Evolutionary conservation across 2,113 vertebrate genomes (phyloP).

Genomic region (Nycticebus coucang): DNA sequence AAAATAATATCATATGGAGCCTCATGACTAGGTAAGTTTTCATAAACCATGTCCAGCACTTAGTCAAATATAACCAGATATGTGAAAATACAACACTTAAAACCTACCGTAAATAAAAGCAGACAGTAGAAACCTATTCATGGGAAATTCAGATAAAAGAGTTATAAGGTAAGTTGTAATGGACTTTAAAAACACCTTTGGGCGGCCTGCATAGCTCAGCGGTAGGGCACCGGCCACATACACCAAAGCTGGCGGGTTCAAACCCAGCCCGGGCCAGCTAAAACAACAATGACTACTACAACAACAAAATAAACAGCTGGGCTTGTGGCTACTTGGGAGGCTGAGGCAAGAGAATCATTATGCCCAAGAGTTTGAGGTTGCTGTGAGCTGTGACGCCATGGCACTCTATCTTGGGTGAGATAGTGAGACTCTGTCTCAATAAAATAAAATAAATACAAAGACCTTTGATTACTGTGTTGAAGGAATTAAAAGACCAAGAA

Average conservation of each 20-base stretch:
- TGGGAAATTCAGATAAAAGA: neutral
- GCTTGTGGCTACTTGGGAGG: no score
- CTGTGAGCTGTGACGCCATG: no score
- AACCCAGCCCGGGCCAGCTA: no score
- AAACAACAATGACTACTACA: no score
- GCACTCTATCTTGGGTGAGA: no score
- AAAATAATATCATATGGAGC: neutral
- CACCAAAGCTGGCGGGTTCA: no score
- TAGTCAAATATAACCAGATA: neutral
- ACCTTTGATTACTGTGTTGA: neutral
- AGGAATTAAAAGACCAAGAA: neutral
- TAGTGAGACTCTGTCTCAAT: no score
- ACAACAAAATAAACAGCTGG: no score
- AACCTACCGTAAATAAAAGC: neutral
- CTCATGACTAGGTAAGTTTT: neutral
- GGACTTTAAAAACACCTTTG: slow-evolving; percentile 1
- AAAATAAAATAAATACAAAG: neutral
- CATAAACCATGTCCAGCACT: neutral
- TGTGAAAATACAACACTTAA: neutral
- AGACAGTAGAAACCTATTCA: neutral
- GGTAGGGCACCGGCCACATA: no score
- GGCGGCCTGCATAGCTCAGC: no score
- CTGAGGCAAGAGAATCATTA: no score
- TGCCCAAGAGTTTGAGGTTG: no score
- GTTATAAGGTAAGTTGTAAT: neutral